Evolutionary conservation across 2,797 vertebrate species (phyloP).

Genomic region (Spinus olivaceus): DNA sequence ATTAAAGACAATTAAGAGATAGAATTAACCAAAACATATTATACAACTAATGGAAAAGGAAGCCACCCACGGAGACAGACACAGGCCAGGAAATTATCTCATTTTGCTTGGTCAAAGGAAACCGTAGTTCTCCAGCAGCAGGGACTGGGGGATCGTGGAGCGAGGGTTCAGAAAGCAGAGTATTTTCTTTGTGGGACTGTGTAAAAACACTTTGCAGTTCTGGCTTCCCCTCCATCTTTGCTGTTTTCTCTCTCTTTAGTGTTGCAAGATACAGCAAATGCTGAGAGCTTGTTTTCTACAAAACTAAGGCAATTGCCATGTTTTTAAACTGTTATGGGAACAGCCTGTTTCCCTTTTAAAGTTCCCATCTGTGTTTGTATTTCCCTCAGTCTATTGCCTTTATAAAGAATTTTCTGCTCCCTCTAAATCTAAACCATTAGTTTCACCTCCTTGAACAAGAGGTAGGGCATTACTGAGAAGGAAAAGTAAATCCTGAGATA

Average conservation of each 20-base stretch:
- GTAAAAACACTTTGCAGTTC: not conserved
- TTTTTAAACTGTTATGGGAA: constrained; percentile 63
- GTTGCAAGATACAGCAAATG: constrained; percentile 9
- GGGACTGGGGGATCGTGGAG: not conserved
- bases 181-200: not conserved
- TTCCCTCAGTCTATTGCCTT: constrained; percentile 55
- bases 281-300: constrained; percentile 41
- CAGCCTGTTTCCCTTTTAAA: constrained; percentile 53
- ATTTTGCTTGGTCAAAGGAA: constrained; percentile 61
- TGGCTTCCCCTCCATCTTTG: constrained; percentile 23
- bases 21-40: constrained; percentile 86
- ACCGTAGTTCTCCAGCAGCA: constrained; percentile 44
- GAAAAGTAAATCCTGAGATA: constrained; percentile 61
- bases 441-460: constrained; percentile 68
- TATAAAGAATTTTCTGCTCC: constrained; percentile 48
- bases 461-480: constrained; percentile 54
- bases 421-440: constrained; percentile 67
- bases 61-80: constrained; percentile 84
- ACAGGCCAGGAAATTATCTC: constrained; percentile 79
- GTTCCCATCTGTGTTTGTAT: constrained; percentile 51
- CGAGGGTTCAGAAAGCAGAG: not conserved
- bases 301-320: constrained; percentile 27
- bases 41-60: constrained; percentile 84
- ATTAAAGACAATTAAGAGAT: constrained; percentile 89
- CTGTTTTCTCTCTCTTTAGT: not conserved